Percentiles rank a stretch among this genome's conserved stretches.
These are phyloP conservation scores for Zalophus californianus DNA, from an alignment of 2,797 vertebrate species.

Conservation along the genomic window DNA sequence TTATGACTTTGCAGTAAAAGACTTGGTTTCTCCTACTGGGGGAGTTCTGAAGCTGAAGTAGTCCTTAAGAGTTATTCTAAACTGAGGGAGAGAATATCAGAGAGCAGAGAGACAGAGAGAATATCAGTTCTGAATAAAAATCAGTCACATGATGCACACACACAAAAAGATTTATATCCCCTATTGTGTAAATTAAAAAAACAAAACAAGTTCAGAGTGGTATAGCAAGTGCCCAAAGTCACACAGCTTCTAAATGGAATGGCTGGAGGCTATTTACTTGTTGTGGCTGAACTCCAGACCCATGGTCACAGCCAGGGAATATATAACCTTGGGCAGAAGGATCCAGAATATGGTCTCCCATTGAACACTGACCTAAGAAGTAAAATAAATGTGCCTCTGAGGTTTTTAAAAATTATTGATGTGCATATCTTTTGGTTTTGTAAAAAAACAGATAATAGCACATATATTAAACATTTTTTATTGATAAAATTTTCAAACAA, in stretches of 20 bases:
- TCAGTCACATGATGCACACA: neutral
- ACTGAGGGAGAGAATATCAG: neutral
- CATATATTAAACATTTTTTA: conserved; percentile 25
- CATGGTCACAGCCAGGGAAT: neutral
- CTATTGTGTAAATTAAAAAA: neutral
- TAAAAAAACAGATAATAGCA: neutral
- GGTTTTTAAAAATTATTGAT: neutral
- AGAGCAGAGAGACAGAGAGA: too few relatives aligned
- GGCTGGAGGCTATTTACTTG: neutral
- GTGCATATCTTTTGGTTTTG: neutral
- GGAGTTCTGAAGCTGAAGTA: neutral
- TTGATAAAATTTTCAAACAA: neutral
- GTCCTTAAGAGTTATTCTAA: neutral
- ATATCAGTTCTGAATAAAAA: conserved; percentile 38
- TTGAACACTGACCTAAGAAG: neutral
- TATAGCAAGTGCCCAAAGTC: neutral
- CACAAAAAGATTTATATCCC: neutral
- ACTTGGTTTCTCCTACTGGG: neutral
- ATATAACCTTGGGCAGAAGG: neutral
- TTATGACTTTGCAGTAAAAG: neutral
- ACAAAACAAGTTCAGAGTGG: neutral
- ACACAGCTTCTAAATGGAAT: neutral
- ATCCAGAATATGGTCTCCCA: neutral
- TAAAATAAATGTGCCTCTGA: neutral
- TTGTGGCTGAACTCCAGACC: neutral